Base-by-base conservation (phyloP, 2,113 vertebrate genomes). In the Morone saxatilis region DNA sequence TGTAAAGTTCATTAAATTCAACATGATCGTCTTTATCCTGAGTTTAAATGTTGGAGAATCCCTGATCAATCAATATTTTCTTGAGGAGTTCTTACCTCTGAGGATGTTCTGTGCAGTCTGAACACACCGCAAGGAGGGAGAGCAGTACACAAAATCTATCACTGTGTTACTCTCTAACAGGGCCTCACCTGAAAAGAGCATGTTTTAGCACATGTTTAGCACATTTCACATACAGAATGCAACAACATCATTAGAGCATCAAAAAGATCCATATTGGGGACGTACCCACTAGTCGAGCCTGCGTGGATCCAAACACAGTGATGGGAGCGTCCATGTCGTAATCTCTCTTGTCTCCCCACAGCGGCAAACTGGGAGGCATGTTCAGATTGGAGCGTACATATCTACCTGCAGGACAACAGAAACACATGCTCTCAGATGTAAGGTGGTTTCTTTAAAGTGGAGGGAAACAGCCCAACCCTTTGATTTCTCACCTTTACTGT, bases 51-150 rank as follows among this genome's bases (percentile, higher is more conserved):
- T 13, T 47, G 22, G 22, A 71, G 25, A 51, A 36, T 10, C 12
- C 22, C n/a, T 5, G 22, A 31, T 38, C 7, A 0, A 6, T 22
- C 25, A 20, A 47, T 20, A 38, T 8, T 25, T 40, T 13, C 14
- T 9, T 5, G 5, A 63, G 3, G 70, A 51, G 68, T 14, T 57
- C 56, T 56, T 72, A 99, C 98, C 98, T 97, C 96, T 97, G 71
- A 99, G 94, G 90, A 99, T 99, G 76, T 97, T 96, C 89, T 98
- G 96, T 36, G 98, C 97, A 0, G 98, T 99, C 95, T 99, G 98
- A 0, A 99, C 97, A 5, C 98, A 99, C 19, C 98, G 96, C 50
- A 99, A 93, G 1, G 98, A 97, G 0, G 98, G 98, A 16, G 98
- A 99, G 71, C 97, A 98, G 87, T 98, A 99, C 78, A 99, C 92